phyloP scores from a whole-genome alignment of 2,797 vertebrate species.

The Pseudomugil gertrudae region DNA sequence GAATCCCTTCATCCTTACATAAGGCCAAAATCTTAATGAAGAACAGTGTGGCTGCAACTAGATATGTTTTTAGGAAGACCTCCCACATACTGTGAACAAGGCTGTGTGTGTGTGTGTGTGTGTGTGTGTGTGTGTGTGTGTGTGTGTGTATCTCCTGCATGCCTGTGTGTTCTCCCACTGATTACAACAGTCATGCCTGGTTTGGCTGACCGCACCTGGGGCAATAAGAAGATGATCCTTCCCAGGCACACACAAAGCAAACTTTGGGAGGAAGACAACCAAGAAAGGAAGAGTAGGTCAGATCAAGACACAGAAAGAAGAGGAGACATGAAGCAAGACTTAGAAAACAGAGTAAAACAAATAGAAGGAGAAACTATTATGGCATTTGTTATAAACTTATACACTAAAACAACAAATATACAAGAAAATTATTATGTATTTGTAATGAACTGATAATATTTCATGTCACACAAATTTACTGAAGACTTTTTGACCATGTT shows the following conservation, averaged over 20 bases:
- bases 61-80: conserved; percentile 72
- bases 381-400: not conserved
- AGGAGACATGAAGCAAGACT: not conserved
- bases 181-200: conserved; percentile 64
- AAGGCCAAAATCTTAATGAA: conserved; percentile 63
- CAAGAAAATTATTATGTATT: not conserved
- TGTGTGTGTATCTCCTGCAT: conserved; percentile 14
- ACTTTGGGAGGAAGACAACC: conserved; percentile 13
- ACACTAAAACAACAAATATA: not conserved
- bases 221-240: conserved; percentile 68
- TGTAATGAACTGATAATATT: not conserved
- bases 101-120: not conserved
- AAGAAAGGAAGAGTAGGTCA: conserved; percentile 17
- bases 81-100: conserved; percentile 54
- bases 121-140: conserved; percentile 1
- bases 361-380: not conserved
- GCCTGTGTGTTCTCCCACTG: conserved; percentile 52
- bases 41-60: conserved; percentile 60
- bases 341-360: not conserved
- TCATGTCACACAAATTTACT: not conserved
- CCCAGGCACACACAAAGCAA: conserved; percentile 26
- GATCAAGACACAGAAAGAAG: conserved; percentile 11
- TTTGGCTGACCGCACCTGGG: conserved; percentile 62
- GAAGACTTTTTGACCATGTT: not conserved
- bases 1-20: conserved; percentile 48